These are phyloP conservation scores for zebrafish (Danio rerio) DNA, from an alignment of 2,113 vertebrate species.

Conservation along the genomic window DNA sequence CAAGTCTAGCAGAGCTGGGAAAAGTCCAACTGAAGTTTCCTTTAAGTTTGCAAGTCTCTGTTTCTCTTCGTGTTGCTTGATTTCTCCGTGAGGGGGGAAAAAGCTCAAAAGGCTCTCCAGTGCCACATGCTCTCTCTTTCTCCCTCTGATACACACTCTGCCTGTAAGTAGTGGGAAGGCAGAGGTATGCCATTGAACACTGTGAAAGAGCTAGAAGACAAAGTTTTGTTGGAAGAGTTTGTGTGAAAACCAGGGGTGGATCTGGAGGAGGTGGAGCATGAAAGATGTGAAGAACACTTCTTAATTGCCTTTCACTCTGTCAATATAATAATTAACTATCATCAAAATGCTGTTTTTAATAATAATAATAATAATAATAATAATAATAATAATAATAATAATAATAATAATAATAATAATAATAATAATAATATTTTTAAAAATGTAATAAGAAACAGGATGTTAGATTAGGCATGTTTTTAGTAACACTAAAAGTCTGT, in stretches of 20 bases:
- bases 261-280: neutral
- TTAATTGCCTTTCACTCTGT: neutral
- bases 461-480: neutral
- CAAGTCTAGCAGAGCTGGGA: constrained; percentile 4
- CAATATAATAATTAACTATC: too few relatives aligned
- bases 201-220: constrained; percentile 37
- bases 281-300: neutral
- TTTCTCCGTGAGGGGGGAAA: neutral
- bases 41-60: constrained; percentile 3
- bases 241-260: constrained; percentile 52
- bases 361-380: too few relatives aligned
- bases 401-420: too few relatives aligned
- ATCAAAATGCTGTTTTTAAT: too few relatives aligned
- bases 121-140: constrained; percentile 33
- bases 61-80: constrained; percentile 8
- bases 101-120: constrained; percentile 24
- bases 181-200: constrained; percentile 55
- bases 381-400: too few relatives aligned
- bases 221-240: constrained; percentile 48
- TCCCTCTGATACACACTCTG: constrained; percentile 15
- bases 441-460: neutral
- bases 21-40: constrained; percentile 44
- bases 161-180: constrained; percentile 42
- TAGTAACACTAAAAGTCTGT: neutral
- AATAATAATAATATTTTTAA: too few relatives aligned